A percentile compares a stretch with the other conserved stretches of the same genome.
These are phyloP conservation scores for honey bee (Apis mellifera) DNA, from an alignment of 1,140 invertebrate species.

Conservation along the genomic window Amel_HAv3.1 CM009932.2:6514001-6514500, in stretches of 20 bases:
- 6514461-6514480: no score
- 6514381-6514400: neutral
- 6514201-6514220: neutral
- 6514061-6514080: conserved; percentile 54
- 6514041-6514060: conserved; percentile 1
- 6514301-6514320: neutral
- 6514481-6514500: neutral
- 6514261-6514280: neutral
- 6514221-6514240: neutral
- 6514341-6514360: neutral
- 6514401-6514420: neutral
- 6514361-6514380: neutral
- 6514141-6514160: neutral
- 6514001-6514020: neutral
- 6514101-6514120: conserved; percentile 78
- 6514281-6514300: neutral
- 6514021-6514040: conserved; percentile 45
- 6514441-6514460: neutral
- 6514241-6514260: neutral
- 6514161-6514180: neutral
- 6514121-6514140: conserved; percentile 22
- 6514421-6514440: neutral
- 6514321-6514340: neutral
- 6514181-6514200: neutral
- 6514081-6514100: conserved; percentile 75